A percentile compares a stretch with the other conserved stretches of the same genome.
Evolutionary conservation across 2,888 invertebrate species (phyloP).

Genomic region (Trissonchulus sp.): DNA sequence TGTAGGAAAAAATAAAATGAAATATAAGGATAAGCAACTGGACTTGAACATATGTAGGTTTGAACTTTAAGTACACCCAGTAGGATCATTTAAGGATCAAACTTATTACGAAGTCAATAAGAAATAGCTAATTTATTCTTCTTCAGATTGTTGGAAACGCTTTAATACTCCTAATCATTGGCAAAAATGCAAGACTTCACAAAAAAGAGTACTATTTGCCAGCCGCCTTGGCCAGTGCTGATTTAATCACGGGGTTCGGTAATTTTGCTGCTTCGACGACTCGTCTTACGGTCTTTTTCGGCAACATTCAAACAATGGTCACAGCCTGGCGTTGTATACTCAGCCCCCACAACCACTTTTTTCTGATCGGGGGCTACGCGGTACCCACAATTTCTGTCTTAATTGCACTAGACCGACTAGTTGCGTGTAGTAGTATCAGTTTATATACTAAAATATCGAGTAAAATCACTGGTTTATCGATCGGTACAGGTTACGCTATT

Average conservation of each 20-base stretch:
- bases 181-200: background rate
- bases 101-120: too few relatives aligned
- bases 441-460: background rate
- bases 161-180: background rate
- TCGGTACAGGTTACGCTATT: background rate
- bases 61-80: too few relatives aligned
- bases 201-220: background rate
- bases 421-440: background rate
- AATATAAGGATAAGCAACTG: too few relatives aligned
- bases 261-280: background rate
- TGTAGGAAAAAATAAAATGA: too few relatives aligned
- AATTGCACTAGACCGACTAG: background rate
- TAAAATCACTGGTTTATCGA: background rate
- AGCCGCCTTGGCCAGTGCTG: background rate
- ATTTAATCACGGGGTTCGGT: background rate
- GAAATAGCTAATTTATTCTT: too few relatives aligned
- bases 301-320: background rate
- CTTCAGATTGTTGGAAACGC: background rate
- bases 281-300: background rate
- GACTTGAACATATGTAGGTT: too few relatives aligned
- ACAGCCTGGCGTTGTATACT: background rate
- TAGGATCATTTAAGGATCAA: too few relatives aligned
- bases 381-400: background rate
- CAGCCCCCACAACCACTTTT: background rate
- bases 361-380: background rate